phyloP scores from a whole-genome alignment of 2,113 vertebrate genomes.

The Melanerpes aurifrons region DNA sequence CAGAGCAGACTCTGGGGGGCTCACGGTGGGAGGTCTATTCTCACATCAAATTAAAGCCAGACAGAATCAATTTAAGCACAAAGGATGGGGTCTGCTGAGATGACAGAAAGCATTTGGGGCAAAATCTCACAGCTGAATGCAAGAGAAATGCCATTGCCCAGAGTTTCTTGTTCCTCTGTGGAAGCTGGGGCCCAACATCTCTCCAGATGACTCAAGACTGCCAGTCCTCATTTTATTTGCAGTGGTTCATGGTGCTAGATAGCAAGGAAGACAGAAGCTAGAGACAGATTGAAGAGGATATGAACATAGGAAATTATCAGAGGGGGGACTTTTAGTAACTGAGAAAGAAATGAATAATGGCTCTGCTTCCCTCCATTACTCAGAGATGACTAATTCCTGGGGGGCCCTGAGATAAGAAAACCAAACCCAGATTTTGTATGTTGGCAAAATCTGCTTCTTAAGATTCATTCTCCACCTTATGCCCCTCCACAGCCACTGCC shows the following conservation, averaged over 20 bases:
- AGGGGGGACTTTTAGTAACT: background rate
- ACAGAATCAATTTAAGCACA: conserved; percentile 71
- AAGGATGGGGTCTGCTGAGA: conserved; percentile 58
- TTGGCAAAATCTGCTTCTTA: background rate
- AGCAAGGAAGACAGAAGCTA: background rate
- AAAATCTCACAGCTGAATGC: background rate
- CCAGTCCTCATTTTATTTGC: background rate
- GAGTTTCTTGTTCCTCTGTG: background rate
- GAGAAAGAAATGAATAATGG: background rate
- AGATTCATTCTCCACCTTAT: background rate
- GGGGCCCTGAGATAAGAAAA: background rate
- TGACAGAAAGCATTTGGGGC: conserved; percentile 21
- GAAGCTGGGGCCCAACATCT: background rate
- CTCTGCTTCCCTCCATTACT: background rate
- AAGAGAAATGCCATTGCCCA: background rate
- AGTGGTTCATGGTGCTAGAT: background rate
- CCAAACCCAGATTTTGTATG: background rate
- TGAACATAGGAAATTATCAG: background rate
- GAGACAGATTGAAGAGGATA: background rate
- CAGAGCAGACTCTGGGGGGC: background rate
- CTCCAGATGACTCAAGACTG: background rate
- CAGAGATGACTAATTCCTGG: background rate
- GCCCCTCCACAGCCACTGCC: background rate
- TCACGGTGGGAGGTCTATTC: conserved; percentile 60
- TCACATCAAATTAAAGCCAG: conserved; percentile 65